These are phyloP conservation scores for Zeus faber DNA, from an alignment of 2,113 vertebrate species.

Conservation along the genomic window DNA sequence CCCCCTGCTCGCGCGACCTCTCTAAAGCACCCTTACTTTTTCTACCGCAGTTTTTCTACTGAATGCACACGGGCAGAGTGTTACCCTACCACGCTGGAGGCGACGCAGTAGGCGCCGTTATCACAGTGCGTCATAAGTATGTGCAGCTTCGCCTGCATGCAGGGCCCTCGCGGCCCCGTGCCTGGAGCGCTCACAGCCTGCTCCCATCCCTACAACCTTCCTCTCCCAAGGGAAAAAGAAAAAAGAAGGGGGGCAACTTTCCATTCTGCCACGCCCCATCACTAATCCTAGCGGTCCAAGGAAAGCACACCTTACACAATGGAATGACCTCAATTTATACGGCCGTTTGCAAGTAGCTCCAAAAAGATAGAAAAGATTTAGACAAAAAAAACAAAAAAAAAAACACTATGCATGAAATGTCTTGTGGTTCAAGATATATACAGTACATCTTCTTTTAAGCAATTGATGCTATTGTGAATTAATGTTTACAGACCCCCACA, in stretches of 20 bases:
- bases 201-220: conserved; percentile 36
- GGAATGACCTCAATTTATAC: conserved; percentile 70
- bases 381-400: conserved; percentile 41
- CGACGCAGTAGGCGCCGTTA: conserved; percentile 12
- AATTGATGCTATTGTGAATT: conserved; percentile 57
- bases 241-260: too few relatives aligned
- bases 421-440: conserved; percentile 69
- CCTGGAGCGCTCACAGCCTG: conserved; percentile 50
- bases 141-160: conserved; percentile 72
- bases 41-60: conserved; percentile 64
- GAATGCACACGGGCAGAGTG: conserved; percentile 40
- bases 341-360: conserved; percentile 62
- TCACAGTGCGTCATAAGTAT: conserved; percentile 43
- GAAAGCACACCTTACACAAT: conserved; percentile 74
- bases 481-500: conserved; percentile 61
- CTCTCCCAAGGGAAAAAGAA: conserved; percentile 45
- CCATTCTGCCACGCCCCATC: conserved; percentile 34
- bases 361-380: conserved; percentile 13
- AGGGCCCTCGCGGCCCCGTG: conserved; percentile 59
- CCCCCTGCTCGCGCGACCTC: conserved; percentile 39
- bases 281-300: conserved; percentile 53
- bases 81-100: conserved; percentile 8
- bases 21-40: conserved; percentile 47
- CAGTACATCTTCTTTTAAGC: conserved; percentile 52
- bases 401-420: conserved; percentile 75